Evolutionary conservation across 1,140 invertebrate genomes (phyloP), one percentile per base, ranked within the genome.

Genomic region (Steinernema feltiae): DNA sequence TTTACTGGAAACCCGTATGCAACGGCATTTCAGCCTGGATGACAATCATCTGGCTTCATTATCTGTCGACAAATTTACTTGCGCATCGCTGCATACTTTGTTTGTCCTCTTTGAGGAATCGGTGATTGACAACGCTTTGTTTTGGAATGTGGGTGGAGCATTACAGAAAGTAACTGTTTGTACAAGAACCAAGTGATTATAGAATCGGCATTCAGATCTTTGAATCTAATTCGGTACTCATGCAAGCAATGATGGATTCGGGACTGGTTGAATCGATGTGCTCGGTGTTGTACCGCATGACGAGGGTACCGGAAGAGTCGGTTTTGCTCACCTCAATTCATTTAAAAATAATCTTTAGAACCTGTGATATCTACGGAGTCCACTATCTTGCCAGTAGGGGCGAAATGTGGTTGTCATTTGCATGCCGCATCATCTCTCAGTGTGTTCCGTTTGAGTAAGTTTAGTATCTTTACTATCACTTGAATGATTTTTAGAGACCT

Each of bases 171-270:
- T 75, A 27, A 24, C 7, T 29, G 15, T 7, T 31, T 27, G 27
- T 75, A 41, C 7, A 7, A 7, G 35, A 7, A 18, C 35, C 24
- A n/a, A 75, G 3, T 27, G 0, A 75, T 75, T 7, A 75, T 29
- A n/a, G 24, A 75, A 24, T n/a, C 29, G 0, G 73, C n/a, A n/a
- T 76, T n/a, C 71, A 71, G 75, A 76, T 48, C 1, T 76, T 78
- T 41, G 76, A 76, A 32, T 70, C 29, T 21, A 77, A 76, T 63
- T 76, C 53, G 17, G 53, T 73, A 1, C 46, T 78, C 15, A 74
- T 78, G 41, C 77, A 72, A 48, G 76, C 77, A 7, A 81, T 78
- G 76, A 24, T 74, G 24, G 77, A 79, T 48, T 74, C 29, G n/a
- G 46, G 69, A 0, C 69, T 78, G 63, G 41, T 72, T 15, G 76